These are phyloP conservation scores for Lobophora halterata DNA, from an alignment of 2,888 invertebrate genomes.

Conservation along the genomic window DNA sequence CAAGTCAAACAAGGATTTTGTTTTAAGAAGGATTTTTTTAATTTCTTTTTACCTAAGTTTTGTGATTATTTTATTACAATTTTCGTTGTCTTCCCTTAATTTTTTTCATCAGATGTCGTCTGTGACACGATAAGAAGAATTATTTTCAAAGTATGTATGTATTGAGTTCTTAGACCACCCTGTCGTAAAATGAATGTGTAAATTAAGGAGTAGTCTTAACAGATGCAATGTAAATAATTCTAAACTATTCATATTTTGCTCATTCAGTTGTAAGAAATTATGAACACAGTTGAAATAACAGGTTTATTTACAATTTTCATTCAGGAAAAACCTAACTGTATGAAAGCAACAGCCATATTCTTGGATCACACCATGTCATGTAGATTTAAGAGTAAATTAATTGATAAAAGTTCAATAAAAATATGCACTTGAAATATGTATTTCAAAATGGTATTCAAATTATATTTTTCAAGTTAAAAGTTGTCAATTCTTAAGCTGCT, in stretches of 20 bases:
- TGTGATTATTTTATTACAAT: no score
- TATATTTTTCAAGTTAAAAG: slow-evolving; percentile 33
- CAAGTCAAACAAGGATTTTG: no score
- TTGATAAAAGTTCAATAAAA: slow-evolving; percentile 4
- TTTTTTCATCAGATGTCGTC: no score
- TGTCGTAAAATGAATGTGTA: no score
- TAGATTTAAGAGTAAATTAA: slow-evolving; percentile 18
- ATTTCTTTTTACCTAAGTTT: no score
- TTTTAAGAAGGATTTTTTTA: no score
- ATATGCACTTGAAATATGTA: slow-evolving; percentile 5
- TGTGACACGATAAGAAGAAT: no score
- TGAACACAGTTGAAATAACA: slow-evolving; percentile 16
- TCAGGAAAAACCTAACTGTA: slow-evolving; percentile 13
- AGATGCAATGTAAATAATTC: slow-evolving; percentile 22
- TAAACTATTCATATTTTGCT: slow-evolving; percentile 26
- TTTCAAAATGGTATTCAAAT: slow-evolving; percentile 30
- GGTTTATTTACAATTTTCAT: slow-evolving; percentile 12
- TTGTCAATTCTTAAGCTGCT: slow-evolving; percentile 74
- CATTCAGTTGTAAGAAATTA: slow-evolving; percentile 16
- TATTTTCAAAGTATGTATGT: no score
- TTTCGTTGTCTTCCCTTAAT: no score
- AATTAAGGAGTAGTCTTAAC: background rate
- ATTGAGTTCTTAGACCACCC: background rate
- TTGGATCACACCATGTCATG: slow-evolving; percentile 16
- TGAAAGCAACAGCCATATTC: slow-evolving; percentile 15